Conservation (phyloP, 2,888 invertebrate species). For the Thera obeliscata region DNA sequence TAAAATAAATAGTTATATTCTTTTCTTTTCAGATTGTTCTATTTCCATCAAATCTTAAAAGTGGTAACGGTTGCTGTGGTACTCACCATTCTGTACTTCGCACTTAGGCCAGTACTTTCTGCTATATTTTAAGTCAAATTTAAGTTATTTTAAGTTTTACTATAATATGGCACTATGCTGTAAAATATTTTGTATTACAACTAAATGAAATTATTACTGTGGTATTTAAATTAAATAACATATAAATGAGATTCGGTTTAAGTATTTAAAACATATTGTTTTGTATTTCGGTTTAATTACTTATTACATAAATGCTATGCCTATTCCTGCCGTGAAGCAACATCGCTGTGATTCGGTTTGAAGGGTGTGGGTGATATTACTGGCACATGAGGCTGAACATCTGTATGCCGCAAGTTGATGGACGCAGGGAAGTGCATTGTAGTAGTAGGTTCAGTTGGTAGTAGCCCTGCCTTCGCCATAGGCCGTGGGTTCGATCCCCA, state of each 20-base stretch:
- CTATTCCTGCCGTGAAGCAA: too few species aligned
- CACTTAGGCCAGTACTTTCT: conserved; percentile 49
- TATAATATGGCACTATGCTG: not conserved
- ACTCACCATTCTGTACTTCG: conserved; percentile 53
- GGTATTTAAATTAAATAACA: not conserved
- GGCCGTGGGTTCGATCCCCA: too few species aligned
- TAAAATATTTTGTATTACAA: not conserved
- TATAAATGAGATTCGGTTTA: not conserved
- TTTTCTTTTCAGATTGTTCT: conserved; percentile 73
- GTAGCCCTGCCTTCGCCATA: too few species aligned
- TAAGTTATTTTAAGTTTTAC: not conserved
- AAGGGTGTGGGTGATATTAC: too few species aligned
- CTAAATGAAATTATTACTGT: too few species aligned
- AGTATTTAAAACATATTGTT: not conserved
- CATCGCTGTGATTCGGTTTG: too few species aligned
- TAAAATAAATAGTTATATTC: not conserved
- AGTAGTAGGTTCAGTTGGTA: too few species aligned
- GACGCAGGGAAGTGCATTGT: too few species aligned
- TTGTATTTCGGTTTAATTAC: not conserved
- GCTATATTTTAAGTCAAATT: conserved; percentile 30
- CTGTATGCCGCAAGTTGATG: too few species aligned
- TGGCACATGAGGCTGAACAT: too few species aligned
- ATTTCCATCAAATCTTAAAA: conserved; percentile 74
- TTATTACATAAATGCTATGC: too few species aligned
- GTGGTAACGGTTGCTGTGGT: conserved; percentile 54